Evolutionary conservation across 2,888 invertebrate species (phyloP).

Genomic region (Cenopis cana): DNA sequence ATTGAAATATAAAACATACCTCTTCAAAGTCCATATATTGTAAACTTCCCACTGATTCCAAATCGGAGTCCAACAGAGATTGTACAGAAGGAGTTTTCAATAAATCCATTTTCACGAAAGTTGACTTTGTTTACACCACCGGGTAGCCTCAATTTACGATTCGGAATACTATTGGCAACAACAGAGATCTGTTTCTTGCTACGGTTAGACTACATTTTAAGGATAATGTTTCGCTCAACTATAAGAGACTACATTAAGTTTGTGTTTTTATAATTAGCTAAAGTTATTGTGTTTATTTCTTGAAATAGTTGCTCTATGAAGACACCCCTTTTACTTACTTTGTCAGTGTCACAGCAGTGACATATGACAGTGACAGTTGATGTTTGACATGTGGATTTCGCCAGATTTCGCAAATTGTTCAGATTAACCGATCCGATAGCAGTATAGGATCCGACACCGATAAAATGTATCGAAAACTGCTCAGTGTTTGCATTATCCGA

Average conservation of each 20-base stretch:
- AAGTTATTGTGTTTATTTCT: too few species aligned
- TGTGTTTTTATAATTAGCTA: too few species aligned
- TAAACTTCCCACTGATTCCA: conserved; percentile 88
- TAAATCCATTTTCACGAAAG: conserved; percentile 66
- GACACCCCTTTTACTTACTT: too few species aligned
- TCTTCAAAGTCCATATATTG: conserved; percentile 89
- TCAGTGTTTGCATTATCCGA: too few species aligned
- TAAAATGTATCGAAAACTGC: too few species aligned
- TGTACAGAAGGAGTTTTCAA: conserved; percentile 80
- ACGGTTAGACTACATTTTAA: background rate
- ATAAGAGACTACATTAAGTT: background rate
- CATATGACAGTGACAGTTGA: too few species aligned
- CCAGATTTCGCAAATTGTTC: too few species aligned
- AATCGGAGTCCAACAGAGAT: conserved; percentile 87
- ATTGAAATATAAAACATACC: conserved; percentile 64
- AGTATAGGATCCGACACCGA: too few species aligned
- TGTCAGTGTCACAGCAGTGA: too few species aligned
- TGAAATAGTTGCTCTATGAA: too few species aligned
- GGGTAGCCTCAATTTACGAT: conserved; percentile 4
- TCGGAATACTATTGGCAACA: background rate
- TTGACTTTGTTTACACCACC: conserved; percentile 25
- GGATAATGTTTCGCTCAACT: background rate
- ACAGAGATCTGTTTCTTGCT: background rate
- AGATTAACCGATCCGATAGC: too few species aligned
- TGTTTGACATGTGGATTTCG: too few species aligned